Evolutionary conservation across 2,797 vertebrate genomes (phyloP).

Genomic region (Poecilia picta): DNA sequence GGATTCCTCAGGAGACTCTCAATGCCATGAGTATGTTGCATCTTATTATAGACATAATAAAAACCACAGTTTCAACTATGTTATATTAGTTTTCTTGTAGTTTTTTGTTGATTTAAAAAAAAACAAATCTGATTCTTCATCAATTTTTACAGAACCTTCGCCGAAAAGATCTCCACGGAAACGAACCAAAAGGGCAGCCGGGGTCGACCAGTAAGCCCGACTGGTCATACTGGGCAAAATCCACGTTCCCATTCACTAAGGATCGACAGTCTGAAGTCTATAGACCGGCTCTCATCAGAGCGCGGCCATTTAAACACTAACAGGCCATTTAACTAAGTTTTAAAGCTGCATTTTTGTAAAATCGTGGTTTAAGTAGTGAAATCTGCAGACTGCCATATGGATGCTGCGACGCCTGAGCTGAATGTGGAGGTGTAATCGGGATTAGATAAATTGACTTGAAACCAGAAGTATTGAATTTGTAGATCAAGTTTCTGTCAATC

Average conservation of each 20-base stretch:
- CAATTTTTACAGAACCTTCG: constrained; percentile 71
- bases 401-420: constrained; percentile 19
- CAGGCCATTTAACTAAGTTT: constrained; percentile 26
- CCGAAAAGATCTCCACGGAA: constrained; percentile 81
- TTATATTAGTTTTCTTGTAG: background rate
- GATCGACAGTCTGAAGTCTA: constrained; percentile 8
- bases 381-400: background rate
- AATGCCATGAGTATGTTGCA: constrained; percentile 79
- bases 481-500: background rate
- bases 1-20: constrained; percentile 85
- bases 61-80: background rate
- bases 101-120: background rate
- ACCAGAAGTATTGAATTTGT: constrained; percentile 5
- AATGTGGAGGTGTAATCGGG: constrained; percentile 2
- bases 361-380: background rate
- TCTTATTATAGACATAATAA: background rate
- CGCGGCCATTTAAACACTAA: constrained; percentile 25
- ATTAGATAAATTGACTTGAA: constrained; percentile 10
- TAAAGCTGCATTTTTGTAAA: constrained; percentile 21
- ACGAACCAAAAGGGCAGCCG: constrained; percentile 77
- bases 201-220: constrained; percentile 71
- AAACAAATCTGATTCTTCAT: background rate
- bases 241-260: constrained; percentile 21
- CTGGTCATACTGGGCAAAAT: constrained; percentile 30
- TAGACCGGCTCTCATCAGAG: constrained; percentile 10